Evolutionary conservation across 2,888 invertebrate species (phyloP).

Genomic region (Cotesia congregata): DNA sequence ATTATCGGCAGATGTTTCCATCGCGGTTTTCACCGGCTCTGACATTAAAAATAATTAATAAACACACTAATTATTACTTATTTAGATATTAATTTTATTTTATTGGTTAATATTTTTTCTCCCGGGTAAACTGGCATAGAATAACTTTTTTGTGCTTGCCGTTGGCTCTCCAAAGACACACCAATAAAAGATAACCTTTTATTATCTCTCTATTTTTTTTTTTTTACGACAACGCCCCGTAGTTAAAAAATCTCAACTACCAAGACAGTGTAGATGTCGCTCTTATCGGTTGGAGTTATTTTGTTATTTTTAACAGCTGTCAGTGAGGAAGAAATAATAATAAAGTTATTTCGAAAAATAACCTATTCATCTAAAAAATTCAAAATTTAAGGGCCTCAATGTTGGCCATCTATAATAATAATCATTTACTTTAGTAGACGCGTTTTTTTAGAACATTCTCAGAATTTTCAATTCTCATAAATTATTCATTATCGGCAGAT

Average conservation of each 20-base stretch:
- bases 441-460: too few relatives aligned
- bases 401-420: too few relatives aligned
- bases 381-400: too few relatives aligned
- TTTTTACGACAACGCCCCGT: background rate
- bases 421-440: too few relatives aligned
- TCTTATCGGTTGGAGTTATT: background rate
- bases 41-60: background rate
- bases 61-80: conserved; percentile 1
- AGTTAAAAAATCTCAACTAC: background rate
- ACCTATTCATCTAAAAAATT: too few relatives aligned
- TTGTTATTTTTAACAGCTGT: background rate
- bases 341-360: too few relatives aligned
- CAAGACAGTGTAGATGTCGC: background rate
- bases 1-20: conserved; percentile 19
- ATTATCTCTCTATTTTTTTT: background rate
- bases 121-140: conserved; percentile 20
- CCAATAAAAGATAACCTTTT: conserved; percentile 1
- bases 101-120: conserved; percentile 16
- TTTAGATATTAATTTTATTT: conserved; percentile 8
- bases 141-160: background rate
- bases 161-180: conserved; percentile 10
- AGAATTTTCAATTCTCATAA: too few relatives aligned
- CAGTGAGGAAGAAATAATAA: background rate
- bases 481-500: too few relatives aligned
- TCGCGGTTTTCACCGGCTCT: background rate